Evolutionary conservation across 2,888 invertebrate genomes (phyloP), one percentile per base, ranked within the genome.

Genomic region (Helicoverpa assulta): DNA sequence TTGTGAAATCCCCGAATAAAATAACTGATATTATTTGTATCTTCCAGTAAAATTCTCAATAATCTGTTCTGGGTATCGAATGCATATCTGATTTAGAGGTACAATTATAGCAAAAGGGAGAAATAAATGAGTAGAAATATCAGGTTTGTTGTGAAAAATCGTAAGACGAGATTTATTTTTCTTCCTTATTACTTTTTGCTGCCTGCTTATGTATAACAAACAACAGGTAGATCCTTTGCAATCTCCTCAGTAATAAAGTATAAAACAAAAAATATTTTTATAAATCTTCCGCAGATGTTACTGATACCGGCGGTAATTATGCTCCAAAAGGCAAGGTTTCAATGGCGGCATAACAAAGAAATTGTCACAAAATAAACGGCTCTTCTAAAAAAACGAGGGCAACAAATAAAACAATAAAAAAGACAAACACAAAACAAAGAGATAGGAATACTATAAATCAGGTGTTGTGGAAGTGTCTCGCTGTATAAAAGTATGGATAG

Each of bases 391-490:
- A 86, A 86, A 83, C 70, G 81, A 77, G 73, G 76, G 69, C 76
- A 68, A 73, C 83, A 86, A 89, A 89, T 88, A 88, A 89, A 86
- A 89, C 85, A 88, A 88, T 88, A 84, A 88, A 86, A 70, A 86
- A 80, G 84, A 86, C 85, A 87, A 88, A 86, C 81, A 88, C 84
- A 87, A 89, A 88, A 90, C 88, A 89, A 89, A 86, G 85, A 82
- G 81, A 86, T 82, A n/a, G n/a, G n/a, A n/a, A 86, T 86, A 87
- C 86, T 75, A 91, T 91, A 92, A 92, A 92, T 91, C 90, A 91
- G 89, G 84, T 88, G 89, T 85, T 89, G 88, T 89, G 86, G 88
- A 88, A 88, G 87, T 88, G 88, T 88, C 85, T 83, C 82, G 81
- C 78, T 87, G 88, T 86, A 82, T 84, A 86, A 86, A 87, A 85